Conservation (phyloP, 2,888 invertebrate species). For the Campoplex capitator region DNA sequence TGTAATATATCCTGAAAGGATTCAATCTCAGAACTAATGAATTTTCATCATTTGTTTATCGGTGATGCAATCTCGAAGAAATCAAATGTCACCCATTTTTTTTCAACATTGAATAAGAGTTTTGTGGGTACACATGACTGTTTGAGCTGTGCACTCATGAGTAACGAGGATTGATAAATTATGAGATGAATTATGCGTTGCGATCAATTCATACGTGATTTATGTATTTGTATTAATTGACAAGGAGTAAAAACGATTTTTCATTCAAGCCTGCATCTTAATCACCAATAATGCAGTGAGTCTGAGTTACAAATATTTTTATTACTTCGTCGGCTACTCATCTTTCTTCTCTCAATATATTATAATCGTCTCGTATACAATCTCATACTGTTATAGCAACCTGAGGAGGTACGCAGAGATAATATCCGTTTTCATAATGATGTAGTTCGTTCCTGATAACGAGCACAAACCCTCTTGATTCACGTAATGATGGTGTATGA, state of each 20-base stretch:
- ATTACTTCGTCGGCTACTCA: conserved; percentile 32
- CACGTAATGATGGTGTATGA: conserved; percentile 38
- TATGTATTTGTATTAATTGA: neutral
- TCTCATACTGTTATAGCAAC: conserved; percentile 38
- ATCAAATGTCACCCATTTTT: conserved; percentile 1
- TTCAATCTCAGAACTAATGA: conserved; percentile 31
- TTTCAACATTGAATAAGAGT: neutral
- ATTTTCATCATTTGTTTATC: conserved; percentile 18
- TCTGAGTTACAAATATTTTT: conserved; percentile 43
- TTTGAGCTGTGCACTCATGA: neutral
- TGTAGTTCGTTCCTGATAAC: conserved; percentile 53
- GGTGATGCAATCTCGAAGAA: conserved; percentile 1
- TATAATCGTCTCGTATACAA: conserved; percentile 26
- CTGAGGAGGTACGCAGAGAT: conserved; percentile 41
- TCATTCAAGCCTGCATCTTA: neutral
- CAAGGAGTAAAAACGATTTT: neutral
- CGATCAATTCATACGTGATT: neutral
- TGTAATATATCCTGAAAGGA: conserved; percentile 38
- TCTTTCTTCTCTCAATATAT: conserved; percentile 26
- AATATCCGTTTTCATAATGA: conserved; percentile 60
- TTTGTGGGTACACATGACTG: neutral
- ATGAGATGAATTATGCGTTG: neutral
- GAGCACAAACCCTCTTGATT: conserved; percentile 38
- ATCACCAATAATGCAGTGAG: conserved; percentile 4
- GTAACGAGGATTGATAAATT: neutral